A percentile compares a stretch with the other conserved stretches of the same genome.
phyloP scores from a whole-genome alignment of 2,113 vertebrate genomes.

The Thomomys bottae region DNA sequence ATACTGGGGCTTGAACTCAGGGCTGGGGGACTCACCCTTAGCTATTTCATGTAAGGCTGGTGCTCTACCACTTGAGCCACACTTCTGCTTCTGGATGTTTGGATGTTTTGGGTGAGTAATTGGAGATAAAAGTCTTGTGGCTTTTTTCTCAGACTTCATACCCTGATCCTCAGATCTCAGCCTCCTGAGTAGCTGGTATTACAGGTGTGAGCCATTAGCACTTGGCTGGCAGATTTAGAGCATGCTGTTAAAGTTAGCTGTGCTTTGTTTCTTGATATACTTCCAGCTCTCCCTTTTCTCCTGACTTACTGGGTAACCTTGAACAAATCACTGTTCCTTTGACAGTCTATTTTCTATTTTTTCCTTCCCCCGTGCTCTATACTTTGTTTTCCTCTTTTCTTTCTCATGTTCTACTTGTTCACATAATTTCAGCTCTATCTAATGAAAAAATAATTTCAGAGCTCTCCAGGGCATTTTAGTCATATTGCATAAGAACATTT shows the following conservation, averaged over 20 bases:
- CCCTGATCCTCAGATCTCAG: too few relatives aligned
- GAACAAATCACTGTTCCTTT: constrained; percentile 64
- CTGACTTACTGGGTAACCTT: constrained; percentile 69
- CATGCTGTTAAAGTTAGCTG: neutral
- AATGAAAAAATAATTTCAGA: constrained; percentile 77
- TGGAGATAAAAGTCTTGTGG: too few relatives aligned
- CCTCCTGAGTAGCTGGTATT: too few relatives aligned
- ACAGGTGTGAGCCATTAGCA: too few relatives aligned
- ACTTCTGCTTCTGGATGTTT: too few relatives aligned
- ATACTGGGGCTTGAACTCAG: too few relatives aligned
- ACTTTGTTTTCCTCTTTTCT: constrained; percentile 72
- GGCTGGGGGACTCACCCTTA: too few relatives aligned
- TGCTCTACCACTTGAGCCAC: too few relatives aligned
- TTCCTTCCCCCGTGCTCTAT: constrained; percentile 62
- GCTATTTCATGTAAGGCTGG: too few relatives aligned
- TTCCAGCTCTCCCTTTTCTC: neutral
- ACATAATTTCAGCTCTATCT: constrained; percentile 78
- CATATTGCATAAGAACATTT: constrained; percentile 66
- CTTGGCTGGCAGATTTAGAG: neutral
- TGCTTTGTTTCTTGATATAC: neutral
- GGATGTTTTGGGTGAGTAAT: too few relatives aligned
- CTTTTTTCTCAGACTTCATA: too few relatives aligned
- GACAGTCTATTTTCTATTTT: constrained; percentile 68
- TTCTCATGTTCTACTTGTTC: constrained; percentile 71
- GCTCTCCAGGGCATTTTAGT: constrained; percentile 69